Base-by-base conservation (phyloP, 2,797 vertebrate genomes). In the Pygocentrus nattereri region DNA sequence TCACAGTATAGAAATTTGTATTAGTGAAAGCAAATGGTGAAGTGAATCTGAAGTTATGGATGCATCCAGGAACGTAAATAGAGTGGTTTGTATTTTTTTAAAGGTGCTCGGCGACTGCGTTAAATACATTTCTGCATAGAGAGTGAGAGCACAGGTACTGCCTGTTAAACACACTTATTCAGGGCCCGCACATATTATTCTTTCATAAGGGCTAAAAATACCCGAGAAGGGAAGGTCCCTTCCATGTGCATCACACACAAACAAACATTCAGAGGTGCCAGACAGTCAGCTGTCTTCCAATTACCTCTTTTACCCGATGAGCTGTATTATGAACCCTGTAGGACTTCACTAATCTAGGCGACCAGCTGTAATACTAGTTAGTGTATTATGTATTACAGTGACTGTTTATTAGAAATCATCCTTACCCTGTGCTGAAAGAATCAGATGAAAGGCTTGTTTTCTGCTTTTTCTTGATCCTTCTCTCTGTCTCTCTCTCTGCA, bases 191-290 rank as follows among this genome's bases (percentile, higher is more conserved):
- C 78, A 19, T 59, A 70, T 78, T 67, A 62, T 61, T 77, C n/a
- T 64, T 78, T 50, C 49, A 44, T 68, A 61, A 61, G 50, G 52
- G 71, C 71, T 38, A 74, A 85, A 81, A 84, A 86, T 83, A 86
- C 64, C 65, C 72, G 2, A 31, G 15, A 68, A 77, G 75, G 77
- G 74, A 34, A 82, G 34, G 27, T 70, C 78, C 52, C 27, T 50
- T 58, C 70, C 50, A 65, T 75, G 27, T 58, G 50, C 47, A 34
- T 56, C 30, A 68, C 56, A 70, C 65, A 59, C 30, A 80, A 41
- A 54, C 47, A 44, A 19, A 72, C 56, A 78, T 27, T 56, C 27
- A 87, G 61, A 50, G 7, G 59, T 52, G 31, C 13, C 58, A 76
- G 38, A 76, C 65, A 69, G 18, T 30, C 27, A 67, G 19, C 19